A percentile compares a stretch with the other conserved stretches of the same genome.
phyloP scores from a whole-genome alignment of 2,888 invertebrate genomes.

The Heteromyza rotundicornis region DNA sequence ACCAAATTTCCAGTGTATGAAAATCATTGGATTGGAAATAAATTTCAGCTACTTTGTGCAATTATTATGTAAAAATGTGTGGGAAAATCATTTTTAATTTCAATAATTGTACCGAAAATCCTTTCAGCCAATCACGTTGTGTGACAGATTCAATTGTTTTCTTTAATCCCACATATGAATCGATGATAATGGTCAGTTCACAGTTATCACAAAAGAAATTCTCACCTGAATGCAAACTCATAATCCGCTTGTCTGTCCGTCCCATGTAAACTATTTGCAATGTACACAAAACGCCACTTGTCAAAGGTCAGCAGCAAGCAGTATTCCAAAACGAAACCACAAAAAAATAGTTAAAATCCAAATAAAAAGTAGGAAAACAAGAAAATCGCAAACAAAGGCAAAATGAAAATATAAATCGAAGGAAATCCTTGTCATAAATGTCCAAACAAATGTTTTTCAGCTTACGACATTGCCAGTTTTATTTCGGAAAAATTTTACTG shows the following conservation, averaged over 20 bases:
- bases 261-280: not conserved
- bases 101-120: not conserved
- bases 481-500: not conserved
- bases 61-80: not conserved
- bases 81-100: not conserved
- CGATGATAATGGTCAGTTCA: too few relatives aligned
- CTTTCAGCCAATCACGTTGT: not conserved
- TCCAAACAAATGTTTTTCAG: constrained; percentile 28
- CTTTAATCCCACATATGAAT: too few relatives aligned
- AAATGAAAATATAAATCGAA: constrained; percentile 1
- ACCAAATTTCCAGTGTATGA: too few relatives aligned
- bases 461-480: constrained; percentile 3
- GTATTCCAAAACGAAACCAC: not conserved
- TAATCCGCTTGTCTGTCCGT: constrained; percentile 1
- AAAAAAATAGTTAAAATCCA: not conserved
- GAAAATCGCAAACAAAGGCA: too few relatives aligned
- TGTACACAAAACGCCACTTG: constrained; percentile 9
- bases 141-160: not conserved
- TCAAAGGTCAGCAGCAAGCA: not conserved
- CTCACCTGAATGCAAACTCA: not conserved
- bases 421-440: constrained; percentile 26
- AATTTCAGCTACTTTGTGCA: too few relatives aligned
- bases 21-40: too few relatives aligned
- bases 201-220: not conserved
- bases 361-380: too few relatives aligned